These are phyloP conservation scores for Sebastes hubbsi DNA, from an alignment of 2,797 vertebrate genomes.

Conservation along the genomic window DNA sequence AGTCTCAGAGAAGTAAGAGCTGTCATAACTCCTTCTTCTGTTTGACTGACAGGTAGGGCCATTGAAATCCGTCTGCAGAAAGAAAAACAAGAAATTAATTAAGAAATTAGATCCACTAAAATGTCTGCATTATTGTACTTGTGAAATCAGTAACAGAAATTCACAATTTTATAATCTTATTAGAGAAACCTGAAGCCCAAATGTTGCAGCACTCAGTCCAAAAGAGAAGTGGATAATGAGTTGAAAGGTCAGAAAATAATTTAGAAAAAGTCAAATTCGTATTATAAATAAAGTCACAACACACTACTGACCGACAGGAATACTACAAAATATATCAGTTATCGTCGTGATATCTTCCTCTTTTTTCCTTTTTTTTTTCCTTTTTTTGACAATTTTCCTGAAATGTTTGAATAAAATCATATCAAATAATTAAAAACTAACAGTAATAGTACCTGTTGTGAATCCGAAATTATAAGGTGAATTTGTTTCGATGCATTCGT, in stretches of 20 bases:
- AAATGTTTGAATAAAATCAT: neutral
- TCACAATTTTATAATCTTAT: neutral
- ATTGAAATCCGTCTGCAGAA: slow-evolving; percentile 89
- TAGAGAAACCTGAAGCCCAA: neutral
- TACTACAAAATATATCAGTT: neutral
- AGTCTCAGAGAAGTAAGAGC: slow-evolving; percentile 88
- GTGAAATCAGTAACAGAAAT: neutral
- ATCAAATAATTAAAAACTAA: neutral
- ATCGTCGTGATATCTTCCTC: neutral
- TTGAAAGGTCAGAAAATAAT: neutral
- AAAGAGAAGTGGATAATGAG: neutral
- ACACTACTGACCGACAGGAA: neutral
- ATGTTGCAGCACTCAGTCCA: neutral
- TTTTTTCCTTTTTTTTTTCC: no score
- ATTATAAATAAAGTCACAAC: neutral
- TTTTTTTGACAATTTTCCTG: neutral
- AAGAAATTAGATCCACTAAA: neutral
- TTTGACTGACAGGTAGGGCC: slow-evolving; percentile 86
- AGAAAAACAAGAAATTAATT: neutral
- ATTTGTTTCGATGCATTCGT: neutral
- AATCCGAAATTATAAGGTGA: neutral
- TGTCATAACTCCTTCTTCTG: slow-evolving; percentile 87
- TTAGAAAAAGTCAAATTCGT: neutral
- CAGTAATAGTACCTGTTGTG: neutral
- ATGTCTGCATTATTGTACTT: neutral